Evolutionary conservation across 2,888 invertebrate genomes (phyloP).

Genomic region (Laspeyria flexula): DNA sequence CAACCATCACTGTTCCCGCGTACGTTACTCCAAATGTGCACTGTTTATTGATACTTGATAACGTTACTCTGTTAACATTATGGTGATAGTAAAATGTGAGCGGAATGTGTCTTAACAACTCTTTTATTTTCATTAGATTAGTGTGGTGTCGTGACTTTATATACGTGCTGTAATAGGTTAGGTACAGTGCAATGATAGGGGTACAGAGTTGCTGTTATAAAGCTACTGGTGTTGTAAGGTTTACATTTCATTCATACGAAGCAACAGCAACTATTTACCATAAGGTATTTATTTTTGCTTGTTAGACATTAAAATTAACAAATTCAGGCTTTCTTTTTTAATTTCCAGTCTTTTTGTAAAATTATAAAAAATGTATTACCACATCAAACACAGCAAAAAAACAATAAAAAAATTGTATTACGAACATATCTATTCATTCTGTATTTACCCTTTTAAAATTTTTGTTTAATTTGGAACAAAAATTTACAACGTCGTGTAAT

Average conservation of each 20-base stretch:
- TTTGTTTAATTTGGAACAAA: neutral
- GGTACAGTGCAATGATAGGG: neutral
- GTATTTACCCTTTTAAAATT: neutral
- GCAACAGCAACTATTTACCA: too few relatives aligned
- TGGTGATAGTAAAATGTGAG: too few relatives aligned
- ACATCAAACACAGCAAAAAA: too few relatives aligned
- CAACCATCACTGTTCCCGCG: constrained; percentile 12
- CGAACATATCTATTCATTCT: neutral
- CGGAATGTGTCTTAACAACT: too few relatives aligned
- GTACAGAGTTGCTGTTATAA: neutral
- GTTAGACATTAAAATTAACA: too few relatives aligned
- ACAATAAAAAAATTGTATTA: neutral
- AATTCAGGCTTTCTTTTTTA: too few relatives aligned
- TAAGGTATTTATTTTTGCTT: too few relatives aligned
- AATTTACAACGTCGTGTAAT: neutral
- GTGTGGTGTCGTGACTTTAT: too few relatives aligned
- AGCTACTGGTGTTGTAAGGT: neutral
- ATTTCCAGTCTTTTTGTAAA: too few relatives aligned
- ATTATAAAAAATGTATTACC: too few relatives aligned
- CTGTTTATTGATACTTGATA: constrained; percentile 35
- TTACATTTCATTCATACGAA: neutral
- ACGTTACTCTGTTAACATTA: constrained; percentile 20
- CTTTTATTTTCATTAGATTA: too few relatives aligned
- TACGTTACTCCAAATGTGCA: constrained; percentile 24
- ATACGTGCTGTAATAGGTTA: neutral